Evolutionary conservation across 2,888 invertebrate species (phyloP).

Genomic region (Lycophotia porphyrea): DNA sequence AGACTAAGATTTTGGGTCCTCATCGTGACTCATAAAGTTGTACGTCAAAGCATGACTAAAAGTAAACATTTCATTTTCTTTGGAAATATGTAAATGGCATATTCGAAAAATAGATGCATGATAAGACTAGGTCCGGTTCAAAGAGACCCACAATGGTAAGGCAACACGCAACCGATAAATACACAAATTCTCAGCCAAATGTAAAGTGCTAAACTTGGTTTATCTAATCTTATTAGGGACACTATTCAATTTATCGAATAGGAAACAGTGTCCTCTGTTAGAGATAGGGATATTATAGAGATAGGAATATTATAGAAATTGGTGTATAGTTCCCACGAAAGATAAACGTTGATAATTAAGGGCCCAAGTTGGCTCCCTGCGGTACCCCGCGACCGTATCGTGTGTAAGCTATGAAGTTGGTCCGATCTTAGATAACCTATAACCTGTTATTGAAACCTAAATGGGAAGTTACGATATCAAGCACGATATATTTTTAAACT

Average conservation of each 20-base stretch:
- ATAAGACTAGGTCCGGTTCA: constrained; percentile 33
- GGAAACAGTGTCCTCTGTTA: constrained; percentile 20
- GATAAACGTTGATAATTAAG: constrained; percentile 43
- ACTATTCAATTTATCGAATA: constrained; percentile 30
- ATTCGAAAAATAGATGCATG: not conserved
- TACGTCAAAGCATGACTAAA: constrained; percentile 24
- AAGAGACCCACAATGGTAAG: not conserved
- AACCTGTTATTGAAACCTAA: constrained; percentile 72
- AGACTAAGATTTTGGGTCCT: constrained; percentile 6
- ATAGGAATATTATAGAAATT: constrained; percentile 38
- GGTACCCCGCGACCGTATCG: constrained; percentile 62
- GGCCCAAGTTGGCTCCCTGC: constrained; percentile 64
- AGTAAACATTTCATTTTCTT: constrained; percentile 26
- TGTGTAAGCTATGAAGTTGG: constrained; percentile 70
- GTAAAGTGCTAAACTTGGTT: not conserved
- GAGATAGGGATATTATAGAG: constrained; percentile 19
- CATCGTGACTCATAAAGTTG: constrained; percentile 37
- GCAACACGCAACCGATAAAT: not conserved
- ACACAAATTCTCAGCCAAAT: constrained; percentile 16
- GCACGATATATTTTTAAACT: constrained; percentile 8
- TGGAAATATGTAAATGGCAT: constrained; percentile 23
- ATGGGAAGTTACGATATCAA: constrained; percentile 69
- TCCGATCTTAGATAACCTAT: constrained; percentile 79
- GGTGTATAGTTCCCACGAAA: constrained; percentile 47
- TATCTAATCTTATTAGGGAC: constrained; percentile 32